These are phyloP conservation scores for Pseudomyrmex cubaensis DNA, from an alignment of 1,140 invertebrate genomes.

Conservation along the genomic window DNA sequence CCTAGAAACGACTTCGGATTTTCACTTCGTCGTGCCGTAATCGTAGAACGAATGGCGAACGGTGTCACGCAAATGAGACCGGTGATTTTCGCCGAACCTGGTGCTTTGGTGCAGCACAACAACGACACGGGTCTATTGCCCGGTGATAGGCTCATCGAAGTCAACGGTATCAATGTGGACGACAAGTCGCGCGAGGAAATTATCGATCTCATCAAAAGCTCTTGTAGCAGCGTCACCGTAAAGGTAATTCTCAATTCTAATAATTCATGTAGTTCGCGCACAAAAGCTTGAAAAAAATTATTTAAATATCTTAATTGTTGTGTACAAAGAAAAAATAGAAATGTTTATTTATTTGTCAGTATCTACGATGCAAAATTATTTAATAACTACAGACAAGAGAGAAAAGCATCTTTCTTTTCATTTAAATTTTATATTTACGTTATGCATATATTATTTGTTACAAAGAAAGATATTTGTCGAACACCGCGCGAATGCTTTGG, in stretches of 20 bases:
- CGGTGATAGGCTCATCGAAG: slow-evolving; percentile 96
- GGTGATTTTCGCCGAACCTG: slow-evolving; percentile 97
- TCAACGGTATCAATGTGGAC: slow-evolving; percentile 94
- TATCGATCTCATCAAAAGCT: slow-evolving; percentile 96
- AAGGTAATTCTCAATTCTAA: slow-evolving; percentile 87
- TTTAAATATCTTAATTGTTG: no score
- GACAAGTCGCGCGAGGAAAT: slow-evolving; percentile 95
- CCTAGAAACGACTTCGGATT: slow-evolving; percentile 97
- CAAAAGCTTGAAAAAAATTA: not conserved
- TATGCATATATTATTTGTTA: not conserved
- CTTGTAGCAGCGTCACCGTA: slow-evolving; percentile 92
- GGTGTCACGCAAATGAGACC: slow-evolving; percentile 88
- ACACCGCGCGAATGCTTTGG: not conserved
- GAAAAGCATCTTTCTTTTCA: not conserved
- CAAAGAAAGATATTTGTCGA: not conserved
- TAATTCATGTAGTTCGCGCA: not conserved
- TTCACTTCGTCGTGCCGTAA: slow-evolving; percentile 94
- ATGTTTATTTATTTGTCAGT: no score
- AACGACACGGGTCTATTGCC: slow-evolving; percentile 95
- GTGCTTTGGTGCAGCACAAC: slow-evolving; percentile 90
- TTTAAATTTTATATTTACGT: not conserved
- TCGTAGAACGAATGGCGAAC: slow-evolving; percentile 87
- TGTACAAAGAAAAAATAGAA: no score
- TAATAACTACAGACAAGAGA: not conserved
- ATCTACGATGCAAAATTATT: not conserved